Evolutionary conservation across 2,113 vertebrate genomes (phyloP), one percentile per base, ranked within the genome.

Genomic region (Burhinus bistriatus): DNA sequence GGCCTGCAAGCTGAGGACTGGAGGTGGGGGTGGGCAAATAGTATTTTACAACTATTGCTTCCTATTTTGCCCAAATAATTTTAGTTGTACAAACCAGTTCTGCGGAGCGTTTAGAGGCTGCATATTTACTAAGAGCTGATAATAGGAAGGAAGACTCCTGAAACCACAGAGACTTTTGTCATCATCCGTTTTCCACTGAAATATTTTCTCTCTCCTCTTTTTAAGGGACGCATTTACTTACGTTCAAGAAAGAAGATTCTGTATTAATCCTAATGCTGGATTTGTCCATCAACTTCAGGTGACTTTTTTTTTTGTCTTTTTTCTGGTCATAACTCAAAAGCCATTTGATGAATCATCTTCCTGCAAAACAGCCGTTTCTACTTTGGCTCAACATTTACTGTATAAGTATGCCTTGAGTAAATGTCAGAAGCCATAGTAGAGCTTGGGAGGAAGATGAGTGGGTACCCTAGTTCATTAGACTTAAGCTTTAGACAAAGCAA

Each of bases 221-320:
- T 86, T 51, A 83, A 99, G 99, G 98, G 99, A 99, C 83, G 99
- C 99, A 22, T 99, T 99, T 98, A 99, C 99, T 95, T 99, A 99
- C 36, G 99, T 99, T 87, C 99, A 99, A 98, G 99, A 99, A 98
- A 99, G 99, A 94, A 98, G 99, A 98, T 99, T 99, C 98, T 99
- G 99, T 98, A 99, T 99, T 97, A 99, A 99, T 98, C 99, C 99
- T 78, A 99, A 99, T 95, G 99, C 99, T 97, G 99, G 99, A 98
- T 99, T 99, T 97, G 99, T 99, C 80, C 99, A 99, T 98, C 99
- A 99, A 98, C 98, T 99, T 97, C 99, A 99, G 98, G 99, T 99
- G 97, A 97, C 42, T 90, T 69, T 85, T 57, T 87, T 57, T 40
- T 87, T 26, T 83, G 40, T 72, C 10, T 44, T 40, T n/a, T 45